These are phyloP conservation scores for Acleris literana DNA, from an alignment of 2,888 invertebrate species.

Conservation along the genomic window DNA sequence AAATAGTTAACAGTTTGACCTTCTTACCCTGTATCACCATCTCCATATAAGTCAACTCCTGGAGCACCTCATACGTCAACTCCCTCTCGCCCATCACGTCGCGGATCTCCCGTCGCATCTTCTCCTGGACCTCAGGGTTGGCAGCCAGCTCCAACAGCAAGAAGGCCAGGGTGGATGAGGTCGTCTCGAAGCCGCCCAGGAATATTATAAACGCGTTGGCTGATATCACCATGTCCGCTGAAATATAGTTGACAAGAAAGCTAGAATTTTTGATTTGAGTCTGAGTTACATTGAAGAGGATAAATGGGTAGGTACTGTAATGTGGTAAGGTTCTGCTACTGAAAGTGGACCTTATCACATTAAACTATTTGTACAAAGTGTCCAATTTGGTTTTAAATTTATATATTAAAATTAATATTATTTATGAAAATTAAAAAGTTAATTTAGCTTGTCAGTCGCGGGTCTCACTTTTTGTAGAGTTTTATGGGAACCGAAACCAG, in stretches of 20 bases:
- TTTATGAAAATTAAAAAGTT: too few relatives aligned
- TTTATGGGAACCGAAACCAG: too few relatives aligned
- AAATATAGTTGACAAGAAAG: constrained; percentile 30
- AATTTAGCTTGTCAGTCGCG: too few relatives aligned
- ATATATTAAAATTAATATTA: too few relatives aligned
- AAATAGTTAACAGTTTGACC: not conserved
- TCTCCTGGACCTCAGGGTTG: constrained; percentile 78
- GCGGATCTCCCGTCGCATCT: constrained; percentile 74
- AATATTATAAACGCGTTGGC: constrained; percentile 85
- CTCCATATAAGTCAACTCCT: constrained; percentile 82
- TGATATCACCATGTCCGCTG: constrained; percentile 82
- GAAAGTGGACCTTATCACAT: too few relatives aligned
- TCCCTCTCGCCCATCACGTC: constrained; percentile 62
- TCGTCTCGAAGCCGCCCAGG: constrained; percentile 85
- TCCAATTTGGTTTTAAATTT: too few relatives aligned
- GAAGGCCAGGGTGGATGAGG: constrained; percentile 82
- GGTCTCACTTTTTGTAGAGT: too few relatives aligned
- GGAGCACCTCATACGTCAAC: constrained; percentile 77
- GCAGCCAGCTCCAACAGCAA: constrained; percentile 81
- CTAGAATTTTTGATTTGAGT: too few relatives aligned
- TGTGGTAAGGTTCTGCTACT: too few relatives aligned
- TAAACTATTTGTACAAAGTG: too few relatives aligned
- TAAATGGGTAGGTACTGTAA: too few relatives aligned
- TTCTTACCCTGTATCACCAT: constrained; percentile 79
- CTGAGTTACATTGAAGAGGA: too few relatives aligned